phyloP scores from a whole-genome alignment of 1,140 invertebrate species.

The Neotoxoptera formosana region DNA sequence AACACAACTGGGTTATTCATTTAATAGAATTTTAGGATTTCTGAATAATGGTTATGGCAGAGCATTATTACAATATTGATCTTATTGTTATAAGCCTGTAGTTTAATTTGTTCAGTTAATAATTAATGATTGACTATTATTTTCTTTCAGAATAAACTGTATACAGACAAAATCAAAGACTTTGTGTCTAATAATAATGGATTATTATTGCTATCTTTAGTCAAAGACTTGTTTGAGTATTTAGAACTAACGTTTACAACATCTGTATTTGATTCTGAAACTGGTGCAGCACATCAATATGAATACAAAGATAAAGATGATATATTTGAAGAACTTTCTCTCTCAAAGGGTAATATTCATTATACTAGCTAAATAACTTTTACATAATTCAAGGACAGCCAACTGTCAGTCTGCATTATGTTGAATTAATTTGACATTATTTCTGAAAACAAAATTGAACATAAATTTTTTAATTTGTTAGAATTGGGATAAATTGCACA shows the following conservation, averaged over 20 bases:
- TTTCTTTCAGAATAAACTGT: constrained; percentile 67
- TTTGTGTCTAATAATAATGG: constrained; percentile 72
- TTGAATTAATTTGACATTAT: background rate
- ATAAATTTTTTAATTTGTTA: too few species aligned
- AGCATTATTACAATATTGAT: background rate
- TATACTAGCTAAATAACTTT: background rate
- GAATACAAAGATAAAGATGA: constrained; percentile 64
- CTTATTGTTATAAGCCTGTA: background rate
- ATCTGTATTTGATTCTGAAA: constrained; percentile 76
- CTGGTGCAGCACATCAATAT: constrained; percentile 65
- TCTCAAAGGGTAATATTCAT: constrained; percentile 26
- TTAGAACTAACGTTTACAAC: constrained; percentile 75
- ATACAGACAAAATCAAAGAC: constrained; percentile 72
- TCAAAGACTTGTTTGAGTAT: constrained; percentile 76
- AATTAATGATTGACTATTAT: constrained; percentile 61
- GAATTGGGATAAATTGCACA: too few species aligned
- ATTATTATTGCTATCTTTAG: constrained; percentile 70
- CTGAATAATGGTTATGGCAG: background rate
- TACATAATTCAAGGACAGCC: background rate
- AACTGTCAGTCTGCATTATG: background rate
- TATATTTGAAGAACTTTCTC: constrained; percentile 26
- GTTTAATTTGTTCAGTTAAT: background rate
- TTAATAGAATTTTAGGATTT: background rate
- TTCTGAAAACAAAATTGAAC: background rate
- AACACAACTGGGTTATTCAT: background rate